Evolutionary conservation across 2,113 vertebrate genomes (phyloP).

Genomic region (Triplophysa tibetana): DNA sequence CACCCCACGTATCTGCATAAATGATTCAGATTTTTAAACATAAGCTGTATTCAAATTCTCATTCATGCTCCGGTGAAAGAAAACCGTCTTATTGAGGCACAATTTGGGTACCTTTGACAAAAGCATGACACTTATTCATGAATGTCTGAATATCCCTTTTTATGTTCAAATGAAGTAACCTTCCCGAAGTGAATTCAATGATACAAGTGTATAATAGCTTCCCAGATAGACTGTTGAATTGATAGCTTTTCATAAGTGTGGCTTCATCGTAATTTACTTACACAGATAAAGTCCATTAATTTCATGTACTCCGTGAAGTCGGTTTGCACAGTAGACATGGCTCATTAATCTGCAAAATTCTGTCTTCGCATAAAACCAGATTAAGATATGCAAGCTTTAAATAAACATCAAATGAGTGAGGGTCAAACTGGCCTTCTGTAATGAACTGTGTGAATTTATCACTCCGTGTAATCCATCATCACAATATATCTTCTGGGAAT

Average conservation of each 20-base stretch:
- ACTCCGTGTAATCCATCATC: not conserved
- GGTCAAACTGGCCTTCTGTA: not conserved
- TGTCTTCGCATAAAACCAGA: not conserved
- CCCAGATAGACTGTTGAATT: slow-evolving; percentile 3
- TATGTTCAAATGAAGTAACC: not conserved
- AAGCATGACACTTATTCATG: not conserved
- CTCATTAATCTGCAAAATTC: slow-evolving; percentile 28
- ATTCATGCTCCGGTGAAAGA: not conserved
- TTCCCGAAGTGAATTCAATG: not conserved
- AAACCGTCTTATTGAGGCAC: not conserved
- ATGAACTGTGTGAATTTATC: not conserved
- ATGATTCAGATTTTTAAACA: slow-evolving; percentile 7
- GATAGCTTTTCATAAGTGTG: slow-evolving; percentile 41
- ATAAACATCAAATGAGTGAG: not conserved
- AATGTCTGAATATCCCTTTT: not conserved
- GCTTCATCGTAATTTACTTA: slow-evolving; percentile 1
- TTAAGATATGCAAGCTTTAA: slow-evolving; percentile 28
- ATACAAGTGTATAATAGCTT: not conserved
- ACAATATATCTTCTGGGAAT: not conserved
- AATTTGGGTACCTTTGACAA: not conserved
- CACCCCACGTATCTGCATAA: slow-evolving; percentile 3
- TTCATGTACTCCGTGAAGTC: slow-evolving; percentile 20
- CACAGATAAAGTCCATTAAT: slow-evolving; percentile 49
- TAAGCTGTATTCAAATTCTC: not conserved
- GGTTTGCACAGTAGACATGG: not conserved